Evolutionary conservation across 92 coral and sea anemone genomes (phyloP).

Genomic region (Zoanthus gigantus): DNA sequence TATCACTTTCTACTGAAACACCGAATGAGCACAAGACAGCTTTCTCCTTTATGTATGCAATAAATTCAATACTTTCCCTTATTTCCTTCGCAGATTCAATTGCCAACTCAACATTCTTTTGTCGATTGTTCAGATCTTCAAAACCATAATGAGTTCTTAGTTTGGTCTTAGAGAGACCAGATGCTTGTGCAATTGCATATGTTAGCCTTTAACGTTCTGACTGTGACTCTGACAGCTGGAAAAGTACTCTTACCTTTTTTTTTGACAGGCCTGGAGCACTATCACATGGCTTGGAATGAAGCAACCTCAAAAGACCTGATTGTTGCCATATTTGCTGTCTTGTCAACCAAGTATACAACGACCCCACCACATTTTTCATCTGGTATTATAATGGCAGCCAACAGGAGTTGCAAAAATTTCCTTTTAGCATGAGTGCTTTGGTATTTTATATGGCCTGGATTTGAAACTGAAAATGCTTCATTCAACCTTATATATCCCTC

Average conservation of each 20-base stretch:
- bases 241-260: slow-evolving; percentile 43
- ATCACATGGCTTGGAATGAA: slow-evolving; percentile 18
- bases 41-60: slow-evolving; percentile 37
- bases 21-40: too few relatives aligned
- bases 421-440: slow-evolving; percentile 37
- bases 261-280: slow-evolving; percentile 48
- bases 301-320: slow-evolving; percentile 41
- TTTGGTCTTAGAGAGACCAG: slow-evolving; percentile 54
- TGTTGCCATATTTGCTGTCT: slow-evolving; percentile 48
- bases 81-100: slow-evolving; percentile 55
- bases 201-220: slow-evolving; percentile 35
- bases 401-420: slow-evolving; percentile 34
- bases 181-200: slow-evolving; percentile 37
- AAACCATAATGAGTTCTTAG: slow-evolving; percentile 58
- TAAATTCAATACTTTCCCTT: slow-evolving; percentile 53
- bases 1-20: too few relatives aligned
- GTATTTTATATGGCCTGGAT: slow-evolving; percentile 37
- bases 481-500: slow-evolving; percentile 48
- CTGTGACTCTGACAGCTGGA: slow-evolving; percentile 50
- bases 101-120: slow-evolving; percentile 53
- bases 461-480: slow-evolving; percentile 53
- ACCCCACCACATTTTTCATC: slow-evolving; percentile 39
- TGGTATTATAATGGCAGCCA: slow-evolving; percentile 52
- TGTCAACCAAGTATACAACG: slow-evolving; percentile 50
- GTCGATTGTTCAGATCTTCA: slow-evolving; percentile 54